Evolutionary conservation across 2,888 invertebrate genomes (phyloP).

Genomic region (Scrobipalpa costella): DNA sequence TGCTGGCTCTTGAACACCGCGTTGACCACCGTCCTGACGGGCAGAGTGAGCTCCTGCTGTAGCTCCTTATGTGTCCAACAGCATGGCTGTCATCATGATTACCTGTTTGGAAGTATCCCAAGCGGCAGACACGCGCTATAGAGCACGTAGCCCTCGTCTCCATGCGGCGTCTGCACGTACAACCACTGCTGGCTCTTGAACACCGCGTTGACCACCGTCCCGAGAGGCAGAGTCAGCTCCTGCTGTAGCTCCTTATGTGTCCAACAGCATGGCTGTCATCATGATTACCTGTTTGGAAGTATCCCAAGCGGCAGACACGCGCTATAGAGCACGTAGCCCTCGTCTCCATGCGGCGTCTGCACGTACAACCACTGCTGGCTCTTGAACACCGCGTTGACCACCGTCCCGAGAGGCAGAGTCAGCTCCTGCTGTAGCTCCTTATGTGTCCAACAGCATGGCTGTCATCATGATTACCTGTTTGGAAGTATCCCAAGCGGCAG

Average conservation of each 20-base stretch:
- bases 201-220: constrained; percentile 80
- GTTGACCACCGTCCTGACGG: too few relatives aligned
- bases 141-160: constrained; percentile 90
- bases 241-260: too few relatives aligned
- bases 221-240: neutral
- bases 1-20: too few relatives aligned
- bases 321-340: constrained; percentile 91
- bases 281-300: constrained; percentile 80
- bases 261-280: too few relatives aligned
- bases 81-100: too few relatives aligned
- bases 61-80: too few relatives aligned
- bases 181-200: constrained; percentile 93
- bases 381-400: constrained; percentile 87
- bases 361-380: constrained; percentile 92
- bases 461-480: too few relatives aligned
- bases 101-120: constrained; percentile 84
- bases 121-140: constrained; percentile 89
- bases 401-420: neutral
- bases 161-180: constrained; percentile 92
- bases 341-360: constrained; percentile 91
- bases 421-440: neutral
- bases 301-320: constrained; percentile 89
- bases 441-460: too few relatives aligned
- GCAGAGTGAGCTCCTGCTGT: too few relatives aligned
- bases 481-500: constrained; percentile 89